A percentile compares a stretch with the other conserved stretches of the same genome.
phyloP scores from a whole-genome alignment of 2,113 vertebrate species.

The Indicator indicator region DNA sequence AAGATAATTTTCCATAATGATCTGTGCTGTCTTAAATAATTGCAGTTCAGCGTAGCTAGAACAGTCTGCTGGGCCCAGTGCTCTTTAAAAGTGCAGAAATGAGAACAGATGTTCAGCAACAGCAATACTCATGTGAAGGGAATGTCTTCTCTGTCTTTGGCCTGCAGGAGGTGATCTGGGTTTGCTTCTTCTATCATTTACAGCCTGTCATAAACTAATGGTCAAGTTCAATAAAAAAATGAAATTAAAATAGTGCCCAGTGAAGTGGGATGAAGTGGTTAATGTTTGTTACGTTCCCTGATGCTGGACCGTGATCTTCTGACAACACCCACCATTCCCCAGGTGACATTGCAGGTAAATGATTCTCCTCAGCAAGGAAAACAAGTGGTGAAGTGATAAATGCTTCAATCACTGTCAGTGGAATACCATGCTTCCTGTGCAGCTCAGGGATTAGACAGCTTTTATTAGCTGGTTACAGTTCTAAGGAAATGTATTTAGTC shows the following conservation, averaged over 20 bases:
- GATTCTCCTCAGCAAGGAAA: constrained; percentile 30
- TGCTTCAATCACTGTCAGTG: neutral
- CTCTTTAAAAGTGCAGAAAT: neutral
- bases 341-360: constrained; percentile 46
- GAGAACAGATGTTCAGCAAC: neutral
- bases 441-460: constrained; percentile 6
- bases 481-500: neutral
- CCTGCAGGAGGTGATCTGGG: constrained; percentile 38
- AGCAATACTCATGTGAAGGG: neutral
- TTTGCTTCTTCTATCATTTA: neutral
- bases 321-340: neutral
- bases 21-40: neutral
- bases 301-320: constrained; percentile 68
- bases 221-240: constrained; percentile 13
- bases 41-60: neutral
- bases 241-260: constrained; percentile 1
- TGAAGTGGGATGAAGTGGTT: constrained; percentile 38
- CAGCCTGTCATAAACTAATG: constrained; percentile 13
- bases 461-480: neutral
- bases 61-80: neutral
- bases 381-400: constrained; percentile 41
- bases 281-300: constrained; percentile 60
- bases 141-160: neutral
- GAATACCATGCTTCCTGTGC: neutral
- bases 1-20: neutral